A percentile compares a stretch with the other conserved stretches of the same genome.
These are phyloP conservation scores for Harpagoxenus sublaevis DNA, from an alignment of 2,888 invertebrate genomes.

Conservation along the genomic window DNA sequence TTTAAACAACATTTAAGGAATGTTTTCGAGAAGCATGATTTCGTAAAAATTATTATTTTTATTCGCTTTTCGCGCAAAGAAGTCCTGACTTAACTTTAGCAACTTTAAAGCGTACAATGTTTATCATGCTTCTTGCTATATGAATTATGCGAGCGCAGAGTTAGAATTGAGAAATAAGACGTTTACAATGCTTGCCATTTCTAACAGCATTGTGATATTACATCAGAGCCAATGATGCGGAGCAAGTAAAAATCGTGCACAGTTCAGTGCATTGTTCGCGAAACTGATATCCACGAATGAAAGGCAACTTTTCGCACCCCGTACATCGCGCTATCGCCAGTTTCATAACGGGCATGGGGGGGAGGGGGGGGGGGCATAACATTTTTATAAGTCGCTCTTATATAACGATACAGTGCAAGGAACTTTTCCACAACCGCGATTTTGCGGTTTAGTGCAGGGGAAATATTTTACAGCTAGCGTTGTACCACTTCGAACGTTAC, in stretches of 20 bases:
- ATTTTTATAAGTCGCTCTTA: conserved; percentile 32
- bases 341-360: conserved; percentile 18
- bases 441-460: conserved; percentile 14
- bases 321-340: conserved; percentile 25
- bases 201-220: conserved; percentile 2
- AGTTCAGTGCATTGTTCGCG: conserved; percentile 20
- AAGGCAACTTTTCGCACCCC: conserved; percentile 34
- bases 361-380: not conserved
- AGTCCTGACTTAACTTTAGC: not conserved
- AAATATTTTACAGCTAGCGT: conserved; percentile 20
- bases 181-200: not conserved
- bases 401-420: conserved; percentile 11
- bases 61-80: not conserved
- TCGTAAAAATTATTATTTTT: not conserved
- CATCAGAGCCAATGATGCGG: conserved; percentile 31
- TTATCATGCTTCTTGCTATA: not conserved
- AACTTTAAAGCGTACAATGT: not conserved
- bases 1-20: not conserved
- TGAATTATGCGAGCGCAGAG: not conserved
- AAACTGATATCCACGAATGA: conserved; percentile 35
- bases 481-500: not conserved
- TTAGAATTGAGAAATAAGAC: conserved; percentile 20
- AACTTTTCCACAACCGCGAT: conserved; percentile 1
- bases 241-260: conserved; percentile 3
- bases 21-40: not conserved